Base-by-base conservation (phyloP, 2,797 vertebrate species). In the Mergus octosetaceus region DNA sequence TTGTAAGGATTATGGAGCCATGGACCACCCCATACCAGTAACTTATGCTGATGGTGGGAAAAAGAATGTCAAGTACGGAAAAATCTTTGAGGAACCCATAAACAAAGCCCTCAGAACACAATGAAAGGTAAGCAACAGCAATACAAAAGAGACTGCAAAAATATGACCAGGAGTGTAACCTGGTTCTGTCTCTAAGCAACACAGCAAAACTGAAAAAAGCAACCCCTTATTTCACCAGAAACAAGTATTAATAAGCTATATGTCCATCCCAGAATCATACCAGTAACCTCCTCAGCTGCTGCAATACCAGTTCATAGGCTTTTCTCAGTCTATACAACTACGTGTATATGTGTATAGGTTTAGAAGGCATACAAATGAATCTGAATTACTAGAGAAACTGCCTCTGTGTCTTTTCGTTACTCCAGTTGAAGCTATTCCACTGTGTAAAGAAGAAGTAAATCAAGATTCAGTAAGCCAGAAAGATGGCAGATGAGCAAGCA, bases 291-390 rank as follows among this genome's bases (percentile, higher is more conserved):
- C 62, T 65, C n/a, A 78, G 39, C 30, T 22, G 62, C 58, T 79
- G n/a, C 43, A 57, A 51, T 47, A 28, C 21, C 18, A 41, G 41
- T 54, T 68, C 45, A 13, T 43, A 60, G 70, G 24, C 13, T 60
- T 65, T 16, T 41, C n/a, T 45, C 27, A 32, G 34, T 11, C 51
- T n/a, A 9, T 66, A 56, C 24, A 54, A 34, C 10, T 7, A 32
- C 0, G 0, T 18, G 14, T 38, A 22, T 6, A 32, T 1, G 0
- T 11, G 17, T 36, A 30, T 41, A 38, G 0, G 0, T 76, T 73
- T 73, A 57, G 30, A 62, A 87, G 30, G 13, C 11, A 38, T 32
- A n/a, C 9, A 76, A 61, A 70, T 57, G 7, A 82, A 75, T 62
- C n/a, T 15, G 39, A 36, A 21, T 45, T 81, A 64, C 24, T 81